Percentiles rank a stretch among this genome's conserved stretches.
phyloP scores from a whole-genome alignment of 2,113 vertebrate genomes.

The Crotalus tigris region DNA sequence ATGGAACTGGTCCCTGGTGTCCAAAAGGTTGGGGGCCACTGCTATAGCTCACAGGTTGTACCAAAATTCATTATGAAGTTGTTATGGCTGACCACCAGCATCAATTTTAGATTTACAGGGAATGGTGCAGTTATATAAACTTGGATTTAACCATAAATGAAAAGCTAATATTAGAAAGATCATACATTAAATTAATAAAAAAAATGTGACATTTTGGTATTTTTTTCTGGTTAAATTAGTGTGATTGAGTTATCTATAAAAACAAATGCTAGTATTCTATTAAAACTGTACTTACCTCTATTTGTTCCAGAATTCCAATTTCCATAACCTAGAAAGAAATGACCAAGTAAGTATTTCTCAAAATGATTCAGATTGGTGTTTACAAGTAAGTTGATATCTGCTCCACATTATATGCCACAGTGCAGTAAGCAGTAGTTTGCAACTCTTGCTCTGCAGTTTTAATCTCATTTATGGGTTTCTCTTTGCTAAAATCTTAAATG shows the following conservation, averaged over 20 bases:
- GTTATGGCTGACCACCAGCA: neutral
- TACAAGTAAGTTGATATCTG: neutral
- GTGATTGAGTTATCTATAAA: neutral
- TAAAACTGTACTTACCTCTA: slow-evolving; percentile 64
- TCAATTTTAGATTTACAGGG: rapidly evolving
- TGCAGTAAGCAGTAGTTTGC: neutral
- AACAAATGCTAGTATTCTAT: neutral
- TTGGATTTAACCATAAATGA: rapidly evolving
- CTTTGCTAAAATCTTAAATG: neutral
- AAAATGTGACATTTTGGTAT: neutral
- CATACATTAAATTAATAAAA: neutral
- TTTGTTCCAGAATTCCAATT: slow-evolving; percentile 72
- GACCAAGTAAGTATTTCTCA: neutral
- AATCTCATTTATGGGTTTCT: neutral
- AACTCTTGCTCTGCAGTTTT: neutral
- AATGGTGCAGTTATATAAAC: neutral
- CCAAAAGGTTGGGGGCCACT: neutral
- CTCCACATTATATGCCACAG: neutral
- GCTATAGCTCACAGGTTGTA: neutral
- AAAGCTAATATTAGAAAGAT: rapidly evolving
- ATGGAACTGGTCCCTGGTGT: neutral
- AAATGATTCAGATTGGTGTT: neutral
- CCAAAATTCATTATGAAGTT: neutral
- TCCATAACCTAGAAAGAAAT: slow-evolving; percentile 68
- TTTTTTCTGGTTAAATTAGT: neutral